Conservation (phyloP, 1,140 invertebrate species). For the Heterodera schachtii region DNA sequence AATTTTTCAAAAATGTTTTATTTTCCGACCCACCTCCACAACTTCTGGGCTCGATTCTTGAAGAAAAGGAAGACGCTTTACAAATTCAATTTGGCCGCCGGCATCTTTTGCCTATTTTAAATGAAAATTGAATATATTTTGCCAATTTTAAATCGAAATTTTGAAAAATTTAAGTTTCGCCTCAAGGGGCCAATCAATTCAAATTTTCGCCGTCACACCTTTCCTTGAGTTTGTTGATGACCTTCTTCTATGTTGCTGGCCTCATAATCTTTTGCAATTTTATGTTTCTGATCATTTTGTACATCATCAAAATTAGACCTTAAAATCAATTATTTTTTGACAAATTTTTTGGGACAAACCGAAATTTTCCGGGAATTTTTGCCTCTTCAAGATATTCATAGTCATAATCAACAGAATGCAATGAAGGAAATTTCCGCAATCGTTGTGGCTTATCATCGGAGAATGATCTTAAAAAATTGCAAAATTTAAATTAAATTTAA, state of each 20-base stretch:
- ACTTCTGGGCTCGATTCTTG: conserved; percentile 43
- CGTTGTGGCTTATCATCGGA: background rate
- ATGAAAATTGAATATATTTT: background rate
- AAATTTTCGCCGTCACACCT: conserved; percentile 16
- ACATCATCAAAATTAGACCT: background rate
- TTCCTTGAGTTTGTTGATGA: background rate
- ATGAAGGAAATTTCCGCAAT: background rate
- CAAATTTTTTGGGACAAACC: background rate
- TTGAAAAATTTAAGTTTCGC: background rate
- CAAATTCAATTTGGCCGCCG: conserved; percentile 31
- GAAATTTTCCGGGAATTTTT: background rate
- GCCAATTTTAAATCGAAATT: conserved; percentile 10
- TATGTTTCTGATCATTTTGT: background rate
- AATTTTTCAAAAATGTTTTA: no score
- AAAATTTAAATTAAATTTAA: background rate
- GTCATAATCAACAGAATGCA: background rate
- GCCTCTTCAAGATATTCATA: background rate
- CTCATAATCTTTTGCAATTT: background rate
- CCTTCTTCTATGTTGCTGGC: conserved; percentile 12
- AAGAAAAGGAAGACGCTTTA: conserved; percentile 43
- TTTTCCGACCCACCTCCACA: conserved; percentile 9
- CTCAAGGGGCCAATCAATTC: no score
- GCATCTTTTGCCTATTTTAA: conserved; percentile 7
- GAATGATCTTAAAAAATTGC: background rate
- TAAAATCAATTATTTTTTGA: background rate